These are phyloP conservation scores for Pagetopsis macropterus DNA, from an alignment of 2,797 vertebrate genomes.

Conservation along the genomic window DNA sequence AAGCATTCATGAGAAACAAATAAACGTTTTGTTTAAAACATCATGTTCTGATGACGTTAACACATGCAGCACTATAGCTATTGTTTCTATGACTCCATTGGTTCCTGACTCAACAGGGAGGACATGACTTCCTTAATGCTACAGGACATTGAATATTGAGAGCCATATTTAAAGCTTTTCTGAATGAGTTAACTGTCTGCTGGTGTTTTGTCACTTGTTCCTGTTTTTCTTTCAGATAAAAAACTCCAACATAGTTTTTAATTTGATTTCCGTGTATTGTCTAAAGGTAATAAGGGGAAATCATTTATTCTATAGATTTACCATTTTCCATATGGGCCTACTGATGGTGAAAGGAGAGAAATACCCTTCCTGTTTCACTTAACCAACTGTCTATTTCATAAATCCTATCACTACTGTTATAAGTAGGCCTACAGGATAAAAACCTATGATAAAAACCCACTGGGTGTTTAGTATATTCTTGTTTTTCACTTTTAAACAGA, in stretches of 20 bases:
- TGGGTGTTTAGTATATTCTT: neutral
- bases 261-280: neutral
- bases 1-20: neutral
- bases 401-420: neutral
- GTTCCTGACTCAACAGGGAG: neutral
- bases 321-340: neutral
- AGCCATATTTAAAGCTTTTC: neutral
- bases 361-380: too few relatives aligned
- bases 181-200: neutral
- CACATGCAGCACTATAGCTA: neutral
- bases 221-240: conserved; percentile 24
- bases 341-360: too few relatives aligned
- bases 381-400: too few relatives aligned
- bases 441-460: too few relatives aligned
- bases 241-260: neutral
- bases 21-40: neutral
- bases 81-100: neutral
- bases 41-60: neutral
- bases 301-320: neutral
- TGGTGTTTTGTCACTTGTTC: conserved; percentile 5
- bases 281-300: conserved; percentile 13
- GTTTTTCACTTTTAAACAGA: neutral
- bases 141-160: neutral
- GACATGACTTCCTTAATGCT: conserved; percentile 1
- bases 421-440: neutral